Base-by-base conservation (phyloP, 2,113 vertebrate species). In the Hippocampus zosterae region DNA sequence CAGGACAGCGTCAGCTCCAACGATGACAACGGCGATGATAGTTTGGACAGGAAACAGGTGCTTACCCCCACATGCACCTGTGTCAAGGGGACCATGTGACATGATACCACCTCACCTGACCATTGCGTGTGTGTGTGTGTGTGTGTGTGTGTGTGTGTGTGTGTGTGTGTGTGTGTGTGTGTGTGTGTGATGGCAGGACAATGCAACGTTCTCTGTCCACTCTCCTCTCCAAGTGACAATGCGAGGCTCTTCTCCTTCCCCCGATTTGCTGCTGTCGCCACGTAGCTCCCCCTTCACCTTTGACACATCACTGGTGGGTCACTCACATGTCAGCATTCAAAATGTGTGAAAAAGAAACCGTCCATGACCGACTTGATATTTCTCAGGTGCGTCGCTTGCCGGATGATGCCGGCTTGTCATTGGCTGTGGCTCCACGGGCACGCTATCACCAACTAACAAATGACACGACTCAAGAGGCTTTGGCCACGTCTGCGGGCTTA, bases 1-100 rank as follows among this genome's bases (percentile, higher is more conserved):
- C 92, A 92, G 23, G 94, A 96, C 87, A 96, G 94, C 21, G 87
- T 93, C 86, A 95, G 95, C 86, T 95, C 94, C n/a, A 93, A 96
- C 81, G 94, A 44, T 6, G 57, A 60, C 27, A 29, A 60, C n/a
- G 42, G 94, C 0, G 94, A 95, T 1, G 94, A 95, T 79, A 89
- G 89, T 71, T 87, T 91, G 0, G 94, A 95, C 62, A 84, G 85
- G 40, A 87, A 84, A 41, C 37, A 64, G 87, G 93, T 93, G 21
- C 19, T 44, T 13, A 44, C 10, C 10, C 41, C 4, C 46, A 16
- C 15, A 16, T 48, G 46, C 15, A 50, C 18, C 0, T 50, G 16
- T 50, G 46, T 50, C 3, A 18, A 48, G 46, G 46, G 10, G 41
- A 42, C 42, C 42, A 44, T 23, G 40, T 37, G 33, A 37, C 33